Percentiles rank a stretch among this genome's conserved stretches.
Evolutionary conservation across 2,113 vertebrate species (phyloP).

Genomic region (Engraulis encrasicolus): DNA sequence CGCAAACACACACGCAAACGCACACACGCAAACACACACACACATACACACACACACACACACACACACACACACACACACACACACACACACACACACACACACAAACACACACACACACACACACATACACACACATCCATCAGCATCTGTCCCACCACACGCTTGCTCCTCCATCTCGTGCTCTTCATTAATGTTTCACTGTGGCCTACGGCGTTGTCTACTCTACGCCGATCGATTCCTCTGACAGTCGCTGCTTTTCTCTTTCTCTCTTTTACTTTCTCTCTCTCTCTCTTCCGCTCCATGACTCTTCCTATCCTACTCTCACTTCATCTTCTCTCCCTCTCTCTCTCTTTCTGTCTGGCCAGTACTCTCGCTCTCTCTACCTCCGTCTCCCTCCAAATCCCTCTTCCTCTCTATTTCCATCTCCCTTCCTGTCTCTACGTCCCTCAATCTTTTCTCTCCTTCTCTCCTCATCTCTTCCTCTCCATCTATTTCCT

Average conservation of each 20-base stretch:
- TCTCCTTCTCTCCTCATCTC: not conserved
- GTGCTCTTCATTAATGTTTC: conserved; percentile 45
- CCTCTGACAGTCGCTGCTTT: conserved; percentile 30
- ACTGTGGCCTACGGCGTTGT: conserved; percentile 22
- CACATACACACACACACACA: conserved; percentile 9
- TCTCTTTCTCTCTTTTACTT: not conserved
- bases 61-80: too few relatives aligned
- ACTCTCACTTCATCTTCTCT: too few relatives aligned
- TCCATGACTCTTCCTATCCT: not conserved
- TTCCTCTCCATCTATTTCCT: too few relatives aligned
- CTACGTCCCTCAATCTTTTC: not conserved
- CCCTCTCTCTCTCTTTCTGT: conserved; percentile 46
- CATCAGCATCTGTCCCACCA: too few relatives aligned
- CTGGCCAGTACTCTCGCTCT: not conserved
- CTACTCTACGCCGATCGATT: conserved; percentile 62
- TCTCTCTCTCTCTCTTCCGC: not conserved
- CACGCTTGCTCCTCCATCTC: conserved; percentile 12
- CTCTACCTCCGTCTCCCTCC: conserved; percentile 4
- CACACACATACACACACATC: conserved; percentile 3
- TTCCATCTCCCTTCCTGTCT: too few relatives aligned
- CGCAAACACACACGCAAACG: too few relatives aligned
- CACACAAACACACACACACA: conserved; percentile 21
- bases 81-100: too few relatives aligned
- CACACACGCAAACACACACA: conserved; percentile 19
- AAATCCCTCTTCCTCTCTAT: too few relatives aligned